phyloP scores from a whole-genome alignment of 2,888 invertebrate species.

The Trachelus tabidus region DNA sequence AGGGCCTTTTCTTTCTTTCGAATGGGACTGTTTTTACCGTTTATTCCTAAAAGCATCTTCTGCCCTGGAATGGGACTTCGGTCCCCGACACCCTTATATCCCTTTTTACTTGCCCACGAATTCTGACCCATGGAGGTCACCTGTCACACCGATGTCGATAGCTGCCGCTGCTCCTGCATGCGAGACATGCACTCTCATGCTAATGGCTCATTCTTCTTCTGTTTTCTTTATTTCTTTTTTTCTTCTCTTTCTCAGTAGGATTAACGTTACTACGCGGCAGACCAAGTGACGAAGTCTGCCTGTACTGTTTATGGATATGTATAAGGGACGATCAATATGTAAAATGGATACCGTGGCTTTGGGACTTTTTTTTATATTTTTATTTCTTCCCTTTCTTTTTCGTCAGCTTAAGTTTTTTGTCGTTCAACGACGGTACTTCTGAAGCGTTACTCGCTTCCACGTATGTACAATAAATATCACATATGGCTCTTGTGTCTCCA shows the following conservation, averaged over 20 bases:
- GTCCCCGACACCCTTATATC: not conserved
- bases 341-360: not conserved
- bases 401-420: not conserved
- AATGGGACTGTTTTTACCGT: not conserved
- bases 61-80: not conserved
- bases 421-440: not conserved
- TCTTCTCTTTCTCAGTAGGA: not conserved
- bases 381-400: not conserved
- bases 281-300: not conserved
- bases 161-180: slow-evolving; percentile 38
- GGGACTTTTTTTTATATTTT: not conserved
- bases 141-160: slow-evolving; percentile 47
- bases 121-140: slow-evolving; percentile 41
- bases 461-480: not conserved
- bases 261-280: not conserved
- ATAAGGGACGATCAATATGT: not conserved
- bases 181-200: slow-evolving; percentile 19
- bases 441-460: not conserved
- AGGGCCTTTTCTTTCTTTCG: slow-evolving; percentile 8
- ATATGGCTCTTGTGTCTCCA: not conserved
- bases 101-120: slow-evolving; percentile 36
- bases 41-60: not conserved
- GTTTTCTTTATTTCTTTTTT: not conserved
- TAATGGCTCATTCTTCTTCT: slow-evolving; percentile 16
- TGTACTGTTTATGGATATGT: not conserved